Evolutionary conservation across 2,797 vertebrate species (phyloP).

Genomic region (Eulemur coronatus): DNA sequence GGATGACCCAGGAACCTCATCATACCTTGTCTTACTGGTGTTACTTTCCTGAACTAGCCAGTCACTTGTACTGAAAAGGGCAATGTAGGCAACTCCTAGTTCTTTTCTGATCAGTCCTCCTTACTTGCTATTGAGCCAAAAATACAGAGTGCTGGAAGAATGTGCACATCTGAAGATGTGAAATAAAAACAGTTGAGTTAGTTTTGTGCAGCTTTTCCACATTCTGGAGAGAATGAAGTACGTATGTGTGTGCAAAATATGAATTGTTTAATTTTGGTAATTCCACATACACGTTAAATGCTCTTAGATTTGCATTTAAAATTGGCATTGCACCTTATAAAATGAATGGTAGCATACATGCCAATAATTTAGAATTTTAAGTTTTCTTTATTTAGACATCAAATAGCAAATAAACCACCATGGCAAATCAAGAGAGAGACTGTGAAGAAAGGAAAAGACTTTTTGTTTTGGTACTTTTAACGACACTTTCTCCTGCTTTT

Average conservation of each 20-base stretch:
- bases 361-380: not conserved
- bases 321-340: not conserved
- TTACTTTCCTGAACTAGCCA: not conserved
- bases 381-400: not conserved
- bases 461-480: not conserved
- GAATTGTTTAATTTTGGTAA: not conserved
- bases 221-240: not conserved
- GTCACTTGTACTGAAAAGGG: not conserved
- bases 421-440: not conserved
- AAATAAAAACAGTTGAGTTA: not conserved
- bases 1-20: too few relatives aligned
- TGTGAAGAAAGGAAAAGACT: not conserved
- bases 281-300: not conserved
- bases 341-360: not conserved
- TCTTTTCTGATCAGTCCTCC: not conserved
- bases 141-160: too few relatives aligned
- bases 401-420: not conserved
- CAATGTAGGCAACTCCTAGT: too few relatives aligned
- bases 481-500: not conserved
- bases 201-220: not conserved
- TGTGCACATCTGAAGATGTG: not conserved
- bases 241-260: rapidly evolving
- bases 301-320: not conserved
- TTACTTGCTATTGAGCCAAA: not conserved
- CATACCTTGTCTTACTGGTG: rapidly evolving